These are phyloP conservation scores for Mobula birostris DNA, from an alignment of 2,113 vertebrate species.

Conservation along the genomic window DNA sequence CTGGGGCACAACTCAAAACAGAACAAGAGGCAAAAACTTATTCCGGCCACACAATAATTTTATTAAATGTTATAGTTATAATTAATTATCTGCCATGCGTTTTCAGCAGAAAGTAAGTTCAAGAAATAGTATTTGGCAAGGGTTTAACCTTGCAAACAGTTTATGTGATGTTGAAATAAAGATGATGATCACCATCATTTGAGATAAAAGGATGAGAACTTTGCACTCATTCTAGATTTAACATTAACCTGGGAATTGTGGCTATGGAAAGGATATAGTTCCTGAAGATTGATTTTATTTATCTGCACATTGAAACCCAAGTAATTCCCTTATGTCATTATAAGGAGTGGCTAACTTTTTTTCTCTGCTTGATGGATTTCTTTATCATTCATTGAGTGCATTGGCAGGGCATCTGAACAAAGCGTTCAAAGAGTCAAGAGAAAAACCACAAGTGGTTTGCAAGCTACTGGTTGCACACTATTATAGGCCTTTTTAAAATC, in stretches of 20 bases:
- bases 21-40: background rate
- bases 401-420: slow-evolving; percentile 21
- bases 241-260: background rate
- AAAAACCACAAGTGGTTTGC: slow-evolving; percentile 12
- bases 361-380: background rate
- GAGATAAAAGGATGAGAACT: background rate
- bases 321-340: background rate
- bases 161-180: background rate
- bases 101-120: background rate
- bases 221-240: background rate
- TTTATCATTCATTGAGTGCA: slow-evolving; percentile 15
- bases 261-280: background rate
- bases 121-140: background rate
- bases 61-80: background rate
- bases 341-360: background rate
- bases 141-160: background rate
- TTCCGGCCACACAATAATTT: background rate
- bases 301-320: background rate
- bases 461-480: background rate
- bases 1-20: background rate
- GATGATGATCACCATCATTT: background rate
- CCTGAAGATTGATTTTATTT: background rate
- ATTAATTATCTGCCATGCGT: background rate
- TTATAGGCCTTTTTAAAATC: background rate
- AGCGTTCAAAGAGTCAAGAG: background rate